Evolutionary conservation across 2,113 vertebrate species (phyloP), one percentile per base, ranked within the genome.

Genomic region (Orycteropus afer): DNA sequence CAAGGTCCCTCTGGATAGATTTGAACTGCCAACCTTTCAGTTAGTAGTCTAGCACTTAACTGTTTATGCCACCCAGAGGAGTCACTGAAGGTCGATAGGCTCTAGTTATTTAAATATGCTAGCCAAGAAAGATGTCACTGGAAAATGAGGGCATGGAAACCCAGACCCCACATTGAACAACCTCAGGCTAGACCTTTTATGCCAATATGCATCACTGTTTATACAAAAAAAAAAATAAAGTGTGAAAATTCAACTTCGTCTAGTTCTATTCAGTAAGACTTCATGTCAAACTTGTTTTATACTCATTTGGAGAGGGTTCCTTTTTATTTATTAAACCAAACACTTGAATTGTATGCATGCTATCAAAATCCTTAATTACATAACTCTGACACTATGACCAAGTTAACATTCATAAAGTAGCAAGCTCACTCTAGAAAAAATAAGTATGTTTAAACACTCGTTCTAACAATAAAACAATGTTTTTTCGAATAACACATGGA

Each of bases 321-420:
- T 86, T 23, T 51, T 89, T 18, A 91, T 86, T 81, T 80, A 87
- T 42, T 74, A 89, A 85, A 61, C 17, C 37, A 95, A 85, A 74
- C 3, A 7, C 25, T 96, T 90, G 85, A 71, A 82, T 7, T 76
- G 42, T 13, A 86, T 29, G 45, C 93, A 40, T 71, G 42, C 40
- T 95, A 61, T 86, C n/a, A 92, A 95, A 88, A 86, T 27, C 40
- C 78, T 95, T 77, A 76, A 83, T 49, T 27, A 86, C n/a, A n/a
- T n/a, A n/a, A n/a, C n/a, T n/a, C n/a, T n/a, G n/a, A n/a, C n/a
- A n/a, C n/a, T 80, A 89, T 55, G 49, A 97, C 14, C 10, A 86
- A 95, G 32, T 86, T 57, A 82, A 34, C n/a, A 89, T 91, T 92
- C 27, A 92, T 18, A 95, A 94, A 76, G 29, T 55, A 80, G 49